phyloP scores from a whole-genome alignment of 2,888 invertebrate genomes.

The Cheilosia vulpina region DNA sequence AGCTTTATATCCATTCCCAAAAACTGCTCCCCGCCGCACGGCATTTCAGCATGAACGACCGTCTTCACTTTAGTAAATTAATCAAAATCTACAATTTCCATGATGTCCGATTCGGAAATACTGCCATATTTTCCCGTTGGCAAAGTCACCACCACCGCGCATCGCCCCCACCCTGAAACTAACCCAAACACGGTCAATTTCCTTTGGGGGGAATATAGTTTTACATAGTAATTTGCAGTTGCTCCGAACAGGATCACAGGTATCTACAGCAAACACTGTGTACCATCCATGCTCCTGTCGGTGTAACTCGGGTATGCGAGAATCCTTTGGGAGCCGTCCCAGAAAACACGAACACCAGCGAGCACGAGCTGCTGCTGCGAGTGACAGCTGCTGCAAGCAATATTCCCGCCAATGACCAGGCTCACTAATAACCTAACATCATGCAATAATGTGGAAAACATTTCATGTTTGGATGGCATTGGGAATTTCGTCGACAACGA shows the following conservation, averaged over 20 bases:
- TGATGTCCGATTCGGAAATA: conserved; percentile 10
- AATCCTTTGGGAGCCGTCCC: conserved; percentile 66
- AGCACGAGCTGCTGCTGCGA: conserved; percentile 5
- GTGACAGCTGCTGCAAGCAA: conserved; percentile 58
- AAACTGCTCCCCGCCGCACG: too few species aligned
- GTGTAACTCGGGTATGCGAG: conserved; percentile 56
- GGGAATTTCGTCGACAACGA: conserved; percentile 59
- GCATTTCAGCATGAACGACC: background rate
- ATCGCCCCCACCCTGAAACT: conserved; percentile 21
- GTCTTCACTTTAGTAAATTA: background rate
- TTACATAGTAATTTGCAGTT: conserved; percentile 65
- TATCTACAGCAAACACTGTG: conserved; percentile 11
- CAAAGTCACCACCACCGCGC: conserved; percentile 6
- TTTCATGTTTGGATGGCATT: conserved; percentile 75
- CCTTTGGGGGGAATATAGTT: conserved; percentile 65
- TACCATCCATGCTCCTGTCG: background rate
- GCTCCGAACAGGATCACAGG: conserved; percentile 24
- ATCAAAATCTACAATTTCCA: conserved; percentile 29
- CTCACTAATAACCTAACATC: conserved; percentile 75
- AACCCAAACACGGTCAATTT: conserved; percentile 67
- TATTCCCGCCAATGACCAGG: conserved; percentile 61
- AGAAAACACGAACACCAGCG: conserved; percentile 48
- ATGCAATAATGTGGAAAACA: conserved; percentile 76
- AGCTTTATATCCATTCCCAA: too few species aligned
- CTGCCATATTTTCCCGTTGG: conserved; percentile 1